phyloP scores from a whole-genome alignment of 1,140 invertebrate species.

The Saccostrea glomerata region DNA sequence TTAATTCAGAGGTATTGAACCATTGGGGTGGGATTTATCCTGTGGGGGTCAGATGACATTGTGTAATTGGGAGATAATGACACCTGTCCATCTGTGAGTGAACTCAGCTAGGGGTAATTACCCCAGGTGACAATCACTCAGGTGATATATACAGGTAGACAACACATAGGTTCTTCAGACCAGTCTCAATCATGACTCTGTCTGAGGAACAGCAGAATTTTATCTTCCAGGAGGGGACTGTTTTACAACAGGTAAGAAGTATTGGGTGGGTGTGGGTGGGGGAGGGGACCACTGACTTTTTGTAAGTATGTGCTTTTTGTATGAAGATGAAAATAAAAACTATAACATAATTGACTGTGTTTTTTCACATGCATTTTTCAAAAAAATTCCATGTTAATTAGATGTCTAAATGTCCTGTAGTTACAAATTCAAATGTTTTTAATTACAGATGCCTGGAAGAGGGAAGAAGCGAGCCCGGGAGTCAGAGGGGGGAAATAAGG shows the following conservation, averaged over 20 bases:
- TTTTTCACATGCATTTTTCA: no score
- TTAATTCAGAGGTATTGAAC: no score
- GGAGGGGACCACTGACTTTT: no score
- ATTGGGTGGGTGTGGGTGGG: no score
- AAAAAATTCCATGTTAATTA: no score
- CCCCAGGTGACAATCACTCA: not conserved
- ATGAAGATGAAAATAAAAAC: no score
- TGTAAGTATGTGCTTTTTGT: no score
- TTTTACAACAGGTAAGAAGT: not conserved
- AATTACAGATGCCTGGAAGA: constrained; percentile 59
- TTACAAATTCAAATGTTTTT: not conserved
- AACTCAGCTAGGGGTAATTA: constrained; percentile 20
- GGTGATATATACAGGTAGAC: not conserved
- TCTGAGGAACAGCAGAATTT: not conserved
- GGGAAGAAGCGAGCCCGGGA: constrained; percentile 58
- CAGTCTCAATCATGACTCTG: constrained; percentile 6
- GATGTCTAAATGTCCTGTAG: no score
- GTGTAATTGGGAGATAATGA: not conserved
- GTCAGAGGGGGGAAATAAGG: constrained; percentile 31
- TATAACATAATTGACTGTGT: no score
- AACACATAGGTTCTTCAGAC: not conserved
- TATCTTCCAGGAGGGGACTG: not conserved
- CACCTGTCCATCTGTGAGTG: not conserved
- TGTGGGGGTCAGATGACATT: not conserved
- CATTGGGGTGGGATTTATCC: not conserved